Evolutionary conservation across 2,113 vertebrate species (phyloP).

Genomic region (Tyrannus savana): DNA sequence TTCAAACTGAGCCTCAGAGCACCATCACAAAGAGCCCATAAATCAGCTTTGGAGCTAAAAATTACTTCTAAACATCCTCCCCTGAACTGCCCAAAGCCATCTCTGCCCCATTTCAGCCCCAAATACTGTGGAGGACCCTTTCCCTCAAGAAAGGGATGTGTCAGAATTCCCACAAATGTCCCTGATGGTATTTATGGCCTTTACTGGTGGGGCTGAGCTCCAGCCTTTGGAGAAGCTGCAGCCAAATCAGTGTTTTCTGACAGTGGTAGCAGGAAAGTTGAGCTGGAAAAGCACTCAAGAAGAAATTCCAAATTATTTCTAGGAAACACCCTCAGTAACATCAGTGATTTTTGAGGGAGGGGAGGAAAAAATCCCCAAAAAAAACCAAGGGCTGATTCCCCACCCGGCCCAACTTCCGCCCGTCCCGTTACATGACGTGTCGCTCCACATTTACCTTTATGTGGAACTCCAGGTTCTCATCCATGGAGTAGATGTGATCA

Average conservation of each 20-base stretch:
- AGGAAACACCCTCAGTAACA: rapidly evolving
- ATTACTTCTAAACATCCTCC: not conserved
- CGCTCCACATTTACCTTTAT: constrained; percentile 83
- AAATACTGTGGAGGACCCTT: no score
- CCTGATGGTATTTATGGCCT: rapidly evolving
- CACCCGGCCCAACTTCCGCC: not conserved
- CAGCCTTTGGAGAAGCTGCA: not conserved
- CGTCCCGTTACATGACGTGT: not conserved
- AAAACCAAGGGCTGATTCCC: not conserved
- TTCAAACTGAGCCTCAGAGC: not conserved
- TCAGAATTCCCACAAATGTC: not conserved
- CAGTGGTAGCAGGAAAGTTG: not conserved
- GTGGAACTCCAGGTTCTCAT: constrained; percentile 96
- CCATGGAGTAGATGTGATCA: constrained; percentile 96
- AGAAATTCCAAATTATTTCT: not conserved
- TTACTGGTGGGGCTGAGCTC: not conserved
- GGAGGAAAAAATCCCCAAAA: not conserved
- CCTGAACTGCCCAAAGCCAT: rapidly evolving
- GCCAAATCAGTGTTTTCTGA: not conserved
- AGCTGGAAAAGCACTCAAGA: not conserved
- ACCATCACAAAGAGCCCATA: not conserved
- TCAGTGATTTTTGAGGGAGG: not conserved
- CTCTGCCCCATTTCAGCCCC: not conserved
- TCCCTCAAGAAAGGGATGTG: rapidly evolving
- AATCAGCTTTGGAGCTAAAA: not conserved